A percentile compares a stretch with the other conserved stretches of the same genome.
These are phyloP conservation scores for Ferdinandea cuprea DNA, from an alignment of 2,888 invertebrate species.

Conservation along the genomic window DNA sequence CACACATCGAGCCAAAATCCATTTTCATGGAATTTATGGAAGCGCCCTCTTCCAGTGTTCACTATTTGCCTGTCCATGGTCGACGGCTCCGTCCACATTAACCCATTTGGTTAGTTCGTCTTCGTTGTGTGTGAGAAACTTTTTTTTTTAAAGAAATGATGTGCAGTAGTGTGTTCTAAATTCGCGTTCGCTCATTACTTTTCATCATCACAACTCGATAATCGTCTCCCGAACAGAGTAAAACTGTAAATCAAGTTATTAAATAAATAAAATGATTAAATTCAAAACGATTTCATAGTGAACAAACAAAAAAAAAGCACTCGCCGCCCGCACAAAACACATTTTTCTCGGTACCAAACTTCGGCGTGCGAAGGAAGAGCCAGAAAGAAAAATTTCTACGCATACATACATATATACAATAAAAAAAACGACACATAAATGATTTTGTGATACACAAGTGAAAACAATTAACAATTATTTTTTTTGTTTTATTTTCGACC, in stretches of 20 bases:
- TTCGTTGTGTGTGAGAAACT: constrained; percentile 35
- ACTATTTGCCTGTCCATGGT: constrained; percentile 57
- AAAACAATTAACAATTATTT: constrained; percentile 68
- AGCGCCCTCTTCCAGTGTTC: constrained; percentile 55
- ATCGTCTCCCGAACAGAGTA: neutral
- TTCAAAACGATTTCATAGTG: constrained; percentile 53
- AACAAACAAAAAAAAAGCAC: constrained; percentile 35
- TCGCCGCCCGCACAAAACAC: constrained; percentile 57
- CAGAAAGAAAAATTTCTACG: constrained; percentile 38
- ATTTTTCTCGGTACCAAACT: constrained; percentile 39
- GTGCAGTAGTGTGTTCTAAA: constrained; percentile 58
- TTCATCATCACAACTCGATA: constrained; percentile 12
- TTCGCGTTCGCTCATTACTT: constrained; percentile 35
- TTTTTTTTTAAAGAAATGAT: constrained; percentile 29
- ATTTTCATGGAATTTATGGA: constrained; percentile 65
- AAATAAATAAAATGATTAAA: constrained; percentile 57
- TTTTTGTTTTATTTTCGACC: constrained; percentile 50
- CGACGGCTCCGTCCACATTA: constrained; percentile 45
- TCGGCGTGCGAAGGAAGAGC: constrained; percentile 47
- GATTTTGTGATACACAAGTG: constrained; percentile 73
- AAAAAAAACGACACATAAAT: constrained; percentile 57
- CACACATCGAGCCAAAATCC: neutral
- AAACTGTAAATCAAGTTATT: constrained; percentile 3
- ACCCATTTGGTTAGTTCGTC: constrained; percentile 54
- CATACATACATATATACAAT: constrained; percentile 51